These are phyloP conservation scores for Strix uralensis DNA, from an alignment of 2,113 vertebrate species.

Conservation along the genomic window DNA sequence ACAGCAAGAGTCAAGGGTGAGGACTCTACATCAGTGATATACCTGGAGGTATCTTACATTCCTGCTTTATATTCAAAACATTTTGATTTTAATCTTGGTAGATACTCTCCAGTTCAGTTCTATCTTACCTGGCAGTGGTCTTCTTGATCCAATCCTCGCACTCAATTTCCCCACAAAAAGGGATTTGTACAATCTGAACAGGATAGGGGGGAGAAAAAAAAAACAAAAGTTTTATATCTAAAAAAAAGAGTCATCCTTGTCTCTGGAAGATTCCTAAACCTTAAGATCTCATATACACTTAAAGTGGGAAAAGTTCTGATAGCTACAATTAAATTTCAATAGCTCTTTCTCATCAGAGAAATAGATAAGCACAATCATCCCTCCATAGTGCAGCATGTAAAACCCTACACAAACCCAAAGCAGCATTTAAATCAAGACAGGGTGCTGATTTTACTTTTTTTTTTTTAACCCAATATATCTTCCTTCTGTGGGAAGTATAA, in stretches of 20 bases:
- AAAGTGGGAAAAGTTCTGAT: not conserved
- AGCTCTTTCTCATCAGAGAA: not conserved
- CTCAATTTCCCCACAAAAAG: conserved; percentile 92
- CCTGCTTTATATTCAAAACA: not conserved
- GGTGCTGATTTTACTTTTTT: not conserved
- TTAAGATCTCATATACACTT: not conserved
- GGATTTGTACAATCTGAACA: conserved; percentile 91
- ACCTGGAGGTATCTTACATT: not conserved
- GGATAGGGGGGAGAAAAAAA: not conserved
- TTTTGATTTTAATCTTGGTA: not conserved
- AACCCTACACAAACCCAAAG: not conserved
- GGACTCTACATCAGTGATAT: not conserved
- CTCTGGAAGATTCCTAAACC: not conserved
- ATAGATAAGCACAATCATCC: not conserved
- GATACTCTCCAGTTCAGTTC: not conserved
- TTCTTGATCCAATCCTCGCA: conserved; percentile 99
- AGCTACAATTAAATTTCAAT: not conserved
- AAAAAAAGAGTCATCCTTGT: not conserved
- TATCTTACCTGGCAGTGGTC: conserved; percentile 90
- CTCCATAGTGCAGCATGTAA: not conserved
- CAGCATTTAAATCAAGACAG: not conserved
- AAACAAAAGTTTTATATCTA: not conserved
- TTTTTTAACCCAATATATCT: not conserved
- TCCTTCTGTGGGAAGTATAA: not conserved
- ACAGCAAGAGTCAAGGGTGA: not conserved